Percentiles rank a stretch among this genome's conserved stretches.
Evolutionary conservation across 2,113 vertebrate genomes (phyloP).

Genomic region (Ursus arctos): DNA sequence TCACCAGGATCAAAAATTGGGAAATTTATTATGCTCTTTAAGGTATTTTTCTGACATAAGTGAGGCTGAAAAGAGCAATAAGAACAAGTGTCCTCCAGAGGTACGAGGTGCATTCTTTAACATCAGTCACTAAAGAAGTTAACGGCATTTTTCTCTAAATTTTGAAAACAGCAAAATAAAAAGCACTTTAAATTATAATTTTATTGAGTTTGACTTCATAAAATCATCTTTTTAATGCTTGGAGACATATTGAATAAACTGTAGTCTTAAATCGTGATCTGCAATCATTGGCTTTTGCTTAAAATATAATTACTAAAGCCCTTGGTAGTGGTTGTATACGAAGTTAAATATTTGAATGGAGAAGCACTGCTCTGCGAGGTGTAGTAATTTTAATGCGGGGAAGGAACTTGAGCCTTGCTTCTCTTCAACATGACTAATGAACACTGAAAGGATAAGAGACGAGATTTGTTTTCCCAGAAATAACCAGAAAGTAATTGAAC

Average conservation of each 20-base stretch:
- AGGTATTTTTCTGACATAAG: conserved; percentile 75
- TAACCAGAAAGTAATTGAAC: conserved; percentile 74
- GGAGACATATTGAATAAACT: conserved; percentile 92
- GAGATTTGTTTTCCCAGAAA: background rate
- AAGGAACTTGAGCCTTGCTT: conserved; percentile 79
- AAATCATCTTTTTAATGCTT: conserved; percentile 83
- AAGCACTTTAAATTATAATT: conserved; percentile 90
- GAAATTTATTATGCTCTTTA: conserved; percentile 78
- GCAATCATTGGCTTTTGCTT: conserved; percentile 88
- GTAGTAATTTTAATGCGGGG: conserved; percentile 68
- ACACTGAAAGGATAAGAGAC: background rate
- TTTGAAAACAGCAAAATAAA: conserved; percentile 71
- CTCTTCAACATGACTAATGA: conserved; percentile 64
- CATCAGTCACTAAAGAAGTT: conserved; percentile 72
- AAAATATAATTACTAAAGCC: conserved; percentile 79
- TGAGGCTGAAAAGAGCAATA: conserved; percentile 81
- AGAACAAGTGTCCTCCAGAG: conserved; percentile 76
- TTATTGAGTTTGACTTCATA: conserved; percentile 87
- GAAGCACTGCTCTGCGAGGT: conserved; percentile 77
- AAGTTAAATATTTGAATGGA: conserved; percentile 77
- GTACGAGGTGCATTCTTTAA: conserved; percentile 73
- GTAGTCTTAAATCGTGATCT: conserved; percentile 88
- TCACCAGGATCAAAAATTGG: conserved; percentile 77
- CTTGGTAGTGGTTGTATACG: conserved; percentile 82
- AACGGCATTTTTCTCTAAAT: conserved; percentile 77